Evolutionary conservation across 2,888 invertebrate genomes (phyloP), one percentile per base, ranked within the genome.

Genomic region (Pyrochroa serraticornis): DNA sequence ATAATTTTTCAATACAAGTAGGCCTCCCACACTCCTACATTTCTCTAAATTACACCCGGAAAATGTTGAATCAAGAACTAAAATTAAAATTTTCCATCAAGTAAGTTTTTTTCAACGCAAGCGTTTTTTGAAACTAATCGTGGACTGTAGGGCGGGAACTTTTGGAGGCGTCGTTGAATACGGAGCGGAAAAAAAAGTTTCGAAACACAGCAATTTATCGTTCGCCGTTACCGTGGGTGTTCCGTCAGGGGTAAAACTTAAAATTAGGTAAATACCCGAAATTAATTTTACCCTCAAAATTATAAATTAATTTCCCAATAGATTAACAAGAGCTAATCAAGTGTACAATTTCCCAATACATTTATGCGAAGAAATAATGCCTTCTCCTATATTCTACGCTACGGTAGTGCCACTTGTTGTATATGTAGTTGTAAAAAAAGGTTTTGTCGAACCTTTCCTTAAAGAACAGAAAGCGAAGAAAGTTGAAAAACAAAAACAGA

Each of bases 301-400:
- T 38, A 44, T 56, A 22, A 48, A 48, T 30, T 7, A 42, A 39
- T 35, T 59, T 14, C 38, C 62, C 76, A 76, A 12, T 75, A 94
- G 93, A 80, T 83, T 97, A 75, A 86, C 87, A 9, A 87, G 96
- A 65, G 93, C 95, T 0, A 90, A 90, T 49, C 97, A 97, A 80
- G 88, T 89, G 0, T 93, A 95, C 72, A 84, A 90, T 30, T 91
- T 97, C 68, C 95, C 96, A 0, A 92, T 97, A 64, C 91, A 93
- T 68, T 79, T 97, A 13, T 93, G 95, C 69, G 95, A 97, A 72
- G 93, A 94, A 74, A 83, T 97, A 12, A 83, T 93, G 71, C 93
- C 95, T 0, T 90, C 92, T 12, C 93, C 97, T 0, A 83, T 97
- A 36, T 93, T 97, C 77, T 97, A 97, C 76, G 97, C 95, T 7